Base-by-base conservation (phyloP, 2,113 vertebrate species). In the Burhinus oedicnemus region DNA sequence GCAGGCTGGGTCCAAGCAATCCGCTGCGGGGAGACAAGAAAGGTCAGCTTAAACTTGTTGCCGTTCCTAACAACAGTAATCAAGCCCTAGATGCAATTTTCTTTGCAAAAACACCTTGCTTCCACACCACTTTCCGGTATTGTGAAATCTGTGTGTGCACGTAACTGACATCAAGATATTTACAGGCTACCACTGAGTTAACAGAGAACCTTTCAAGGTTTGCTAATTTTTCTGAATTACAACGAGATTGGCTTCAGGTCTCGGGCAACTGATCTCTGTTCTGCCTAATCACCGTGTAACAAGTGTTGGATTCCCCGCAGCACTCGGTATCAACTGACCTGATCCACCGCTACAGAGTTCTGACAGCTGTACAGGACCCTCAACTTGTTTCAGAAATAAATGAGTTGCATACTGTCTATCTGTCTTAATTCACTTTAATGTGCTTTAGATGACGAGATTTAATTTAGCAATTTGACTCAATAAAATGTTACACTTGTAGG, bases 1-100 rank as follows among this genome's bases (percentile, higher is more conserved):
- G 97, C 99, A 99, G n/a, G 97, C 96, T 40, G 99, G 99, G 95
- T 99, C 99, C 93, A 99, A 88, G 91, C 99, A 99, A 98, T 99
- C 99, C 83, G 99, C 99, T 99, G 96, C 3, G 27, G 57, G 57
- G 55, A 69, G 75, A 96, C 32, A 32, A 96, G 16, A 92, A 78
- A 83, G 30, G 29, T 68, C 38, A 40, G 38, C 34, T 89, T 66
- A 45, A 74, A 54, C 20, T 27, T 60, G 16, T 14, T 45, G 20
- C 15, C 26, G 36, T 14, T 83, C 55, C 69, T 54, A 75, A 62
- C 8, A 55, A 32, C 19, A 75, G n/a, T 2, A 29, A 95, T 55
- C 36, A 68, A 32, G 2, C 8, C 16, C 23, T 2, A 54, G 25
- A 27, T 25, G 47, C 54, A 58, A 32, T 82, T 70, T 60, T 71